Evolutionary conservation across 2,888 invertebrate species (phyloP).

Genomic region (Spisula subtruncata): DNA sequence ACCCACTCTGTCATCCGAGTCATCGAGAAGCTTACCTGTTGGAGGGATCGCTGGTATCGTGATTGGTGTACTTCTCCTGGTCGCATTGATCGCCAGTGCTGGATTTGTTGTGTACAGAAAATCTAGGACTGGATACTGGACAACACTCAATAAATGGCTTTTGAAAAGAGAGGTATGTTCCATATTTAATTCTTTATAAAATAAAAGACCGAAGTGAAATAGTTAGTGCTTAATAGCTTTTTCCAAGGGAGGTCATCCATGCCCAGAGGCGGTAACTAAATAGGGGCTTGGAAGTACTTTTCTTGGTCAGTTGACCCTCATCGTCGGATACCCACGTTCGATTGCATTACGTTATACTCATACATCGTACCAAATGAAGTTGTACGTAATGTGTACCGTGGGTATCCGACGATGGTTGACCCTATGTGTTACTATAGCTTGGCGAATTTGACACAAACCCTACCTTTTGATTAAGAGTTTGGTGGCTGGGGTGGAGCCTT

Average conservation of each 20-base stretch:
- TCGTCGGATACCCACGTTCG: too few relatives aligned
- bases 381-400: too few relatives aligned
- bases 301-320: background rate
- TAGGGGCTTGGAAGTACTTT: background rate
- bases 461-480: too few relatives aligned
- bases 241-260: too few relatives aligned
- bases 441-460: too few relatives aligned
- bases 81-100: background rate
- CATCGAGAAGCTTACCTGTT: constrained; percentile 60
- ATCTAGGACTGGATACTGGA: constrained; percentile 8
- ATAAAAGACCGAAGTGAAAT: too few relatives aligned
- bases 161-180: background rate
- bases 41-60: constrained; percentile 47
- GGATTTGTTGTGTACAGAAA: background rate
- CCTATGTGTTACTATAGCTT: too few relatives aligned
- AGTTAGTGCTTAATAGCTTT: too few relatives aligned
- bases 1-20: constrained; percentile 44
- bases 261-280: background rate
- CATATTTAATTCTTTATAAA: background rate
- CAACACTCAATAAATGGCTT: constrained; percentile 12
- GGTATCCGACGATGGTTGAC: too few relatives aligned
- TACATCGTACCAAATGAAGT: too few relatives aligned
- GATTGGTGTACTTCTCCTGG: background rate
- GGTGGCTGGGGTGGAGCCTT: too few relatives aligned
- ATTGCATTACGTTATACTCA: too few relatives aligned